Evolutionary conservation across 2,888 invertebrate genomes (phyloP), one percentile per base, ranked within the genome.

Genomic region (Apotomis turbidana): DNA sequence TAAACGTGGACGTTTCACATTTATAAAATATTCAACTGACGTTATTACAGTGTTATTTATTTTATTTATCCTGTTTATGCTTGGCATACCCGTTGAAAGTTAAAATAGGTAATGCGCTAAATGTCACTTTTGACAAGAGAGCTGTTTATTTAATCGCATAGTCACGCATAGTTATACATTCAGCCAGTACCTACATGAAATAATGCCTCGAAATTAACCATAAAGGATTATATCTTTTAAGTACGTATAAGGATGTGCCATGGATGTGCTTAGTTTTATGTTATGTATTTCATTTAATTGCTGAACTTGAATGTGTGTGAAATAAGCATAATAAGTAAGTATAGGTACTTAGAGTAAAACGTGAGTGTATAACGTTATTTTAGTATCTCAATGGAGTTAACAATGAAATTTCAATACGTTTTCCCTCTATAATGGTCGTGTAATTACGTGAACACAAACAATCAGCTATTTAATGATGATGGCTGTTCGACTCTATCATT

Each of bases 1-100:
- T 44, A 41, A 38, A 15, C 60, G 41, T 51, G 38, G 46, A 49
- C 10, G 36, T 71, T 55, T 71, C 66, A 61, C 66, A 67, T 61
- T 67, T n/a, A 51, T 54, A 54, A 41, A 52, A 54, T 52, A 70
- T 55, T 13, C 66, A 55, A 55, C 60, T 71, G n/a, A 38, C 52
- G 12, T 13, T 49, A 36, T n/a, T 49, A 49, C 49, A 44, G n/a
- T 52, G 46, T 55, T 61, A 61, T 49, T 55, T 64, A 49, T 10
- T 49, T 49, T 49, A 49, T 49, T 49, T 49, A 49, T 49, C 49
- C 27, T 64, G 64, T 41, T 44, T 66, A 44, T 55, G 27, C 57
- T 66, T 15, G 55, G 44, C 27, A 44, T 54, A 46, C 46, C 57
- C 64, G 13, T 49, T 44, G 55, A n/a, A 15, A 9, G 55, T n/a